These are phyloP conservation scores for Sepioteuthis lessoniana DNA, from an alignment of 2,888 invertebrate genomes.

Conservation along the genomic window DNA sequence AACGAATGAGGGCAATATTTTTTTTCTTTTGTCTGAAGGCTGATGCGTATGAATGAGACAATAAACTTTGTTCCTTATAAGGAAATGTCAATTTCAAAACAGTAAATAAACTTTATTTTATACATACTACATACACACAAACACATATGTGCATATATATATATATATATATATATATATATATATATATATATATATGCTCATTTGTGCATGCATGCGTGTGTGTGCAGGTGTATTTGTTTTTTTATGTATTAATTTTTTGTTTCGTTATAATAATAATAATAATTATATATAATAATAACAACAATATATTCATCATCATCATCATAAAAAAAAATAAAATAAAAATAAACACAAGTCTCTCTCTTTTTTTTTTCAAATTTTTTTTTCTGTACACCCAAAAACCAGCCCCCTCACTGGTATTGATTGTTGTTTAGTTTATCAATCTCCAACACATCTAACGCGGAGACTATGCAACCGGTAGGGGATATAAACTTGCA, in stretches of 20 bases:
- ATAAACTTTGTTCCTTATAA: neutral
- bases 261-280: neutral
- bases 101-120: neutral
- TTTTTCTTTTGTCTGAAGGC: constrained; percentile 7
- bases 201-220: neutral
- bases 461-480: neutral
- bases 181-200: neutral
- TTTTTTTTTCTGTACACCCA: neutral
- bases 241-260: neutral
- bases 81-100: constrained; percentile 25
- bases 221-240: neutral
- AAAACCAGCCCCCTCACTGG: neutral
- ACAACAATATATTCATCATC: neutral
- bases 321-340: neutral
- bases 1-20: constrained; percentile 40
- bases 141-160: constrained; percentile 21
- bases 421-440: neutral
- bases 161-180: constrained; percentile 23
- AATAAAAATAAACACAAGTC: constrained; percentile 33
- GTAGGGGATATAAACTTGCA: neutral
- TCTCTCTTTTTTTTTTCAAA: neutral
- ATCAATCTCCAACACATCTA: neutral
- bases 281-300: neutral
- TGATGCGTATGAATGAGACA: constrained; percentile 14
- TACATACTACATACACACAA: neutral